Evolutionary conservation across 2,113 vertebrate genomes (phyloP), one percentile per base, ranked within the genome.

Genomic region (Riparia riparia): DNA sequence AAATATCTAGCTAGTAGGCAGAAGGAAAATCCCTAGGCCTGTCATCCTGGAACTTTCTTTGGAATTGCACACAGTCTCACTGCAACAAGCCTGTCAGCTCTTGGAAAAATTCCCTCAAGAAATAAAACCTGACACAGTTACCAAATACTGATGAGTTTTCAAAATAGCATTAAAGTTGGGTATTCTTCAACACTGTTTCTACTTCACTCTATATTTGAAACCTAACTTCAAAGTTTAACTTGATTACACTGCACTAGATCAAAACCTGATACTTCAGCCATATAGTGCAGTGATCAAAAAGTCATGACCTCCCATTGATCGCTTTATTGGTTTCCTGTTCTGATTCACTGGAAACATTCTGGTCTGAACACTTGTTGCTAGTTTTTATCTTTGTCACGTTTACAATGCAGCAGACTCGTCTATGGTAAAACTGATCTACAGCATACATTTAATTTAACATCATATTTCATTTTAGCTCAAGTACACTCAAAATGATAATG

Each of bases 321-420:
- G 73, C 94, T 97, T 91, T 97, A 97, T 96, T 97, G 97, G 97
- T 98, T 98, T 99, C 98, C 98, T 97, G 98, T 98, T 98, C 98
- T 98, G 96, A 98, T 98, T 98, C 98, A 98, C 97, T 98, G 97
- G 97, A 98, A 98, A 96, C 96, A 97, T 97, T 97, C 90, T 97
- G 89, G 85, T 97, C 97, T 97, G 60, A 96, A 41, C 89, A 56
- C 85, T 97, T 95, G 82, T 83, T 95, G 68, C 91, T 96, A 94
- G 93, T 97, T 97, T 96, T 98, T 97, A 86, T 98, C 95, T 98
- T 98, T 97, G 97, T 98, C 97, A 98, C 96, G 66, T 95, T 97
- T 97, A 91, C 92, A 95, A 69, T 93, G 78, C 54, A 91, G 82
- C 80, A 93, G 57, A 63, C 82, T 86, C 0, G 7, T 85, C 94